A percentile compares a stretch with the other conserved stretches of the same genome.
Conservation (phyloP, 2,797 vertebrate genomes). For the Phyllotis vaccarum region DNA sequence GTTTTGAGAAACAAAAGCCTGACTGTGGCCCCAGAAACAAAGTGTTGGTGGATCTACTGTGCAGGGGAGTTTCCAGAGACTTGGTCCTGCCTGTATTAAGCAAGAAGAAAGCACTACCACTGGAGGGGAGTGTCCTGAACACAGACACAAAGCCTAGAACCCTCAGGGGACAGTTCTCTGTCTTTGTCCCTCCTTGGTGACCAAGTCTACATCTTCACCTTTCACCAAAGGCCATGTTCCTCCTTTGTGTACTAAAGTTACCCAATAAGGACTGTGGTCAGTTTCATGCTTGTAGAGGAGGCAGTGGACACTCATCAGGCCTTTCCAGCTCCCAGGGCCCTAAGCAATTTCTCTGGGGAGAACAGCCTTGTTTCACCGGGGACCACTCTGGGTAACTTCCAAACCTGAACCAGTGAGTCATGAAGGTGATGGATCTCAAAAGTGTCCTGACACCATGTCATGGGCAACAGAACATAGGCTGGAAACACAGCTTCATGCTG, state of each 20-base stretch:
- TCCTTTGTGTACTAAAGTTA: conserved; percentile 69
- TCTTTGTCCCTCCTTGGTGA: conserved; percentile 43
- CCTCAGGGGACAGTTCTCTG: background rate
- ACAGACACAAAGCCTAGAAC: background rate
- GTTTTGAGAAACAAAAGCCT: background rate
- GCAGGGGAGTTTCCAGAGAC: background rate
- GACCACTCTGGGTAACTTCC: background rate
- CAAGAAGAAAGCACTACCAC: background rate
- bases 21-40: background rate
- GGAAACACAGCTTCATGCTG: background rate
- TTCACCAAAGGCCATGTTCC: conserved; percentile 73
- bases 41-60: background rate
- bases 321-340: background rate
- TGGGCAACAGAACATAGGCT: background rate
- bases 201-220: conserved; percentile 62
- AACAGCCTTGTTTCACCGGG: background rate
- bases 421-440: background rate
- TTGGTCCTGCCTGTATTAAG: background rate
- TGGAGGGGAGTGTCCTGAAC: background rate
- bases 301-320: background rate
- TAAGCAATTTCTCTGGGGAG: background rate
- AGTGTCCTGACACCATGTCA: background rate
- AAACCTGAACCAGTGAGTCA: background rate
- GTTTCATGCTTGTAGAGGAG: conserved; percentile 45
- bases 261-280: conserved; percentile 69